A percentile compares a stretch with the other conserved stretches of the same genome.
Evolutionary conservation across 2,888 invertebrate species (phyloP).

Genomic region (Acleris literana): DNA sequence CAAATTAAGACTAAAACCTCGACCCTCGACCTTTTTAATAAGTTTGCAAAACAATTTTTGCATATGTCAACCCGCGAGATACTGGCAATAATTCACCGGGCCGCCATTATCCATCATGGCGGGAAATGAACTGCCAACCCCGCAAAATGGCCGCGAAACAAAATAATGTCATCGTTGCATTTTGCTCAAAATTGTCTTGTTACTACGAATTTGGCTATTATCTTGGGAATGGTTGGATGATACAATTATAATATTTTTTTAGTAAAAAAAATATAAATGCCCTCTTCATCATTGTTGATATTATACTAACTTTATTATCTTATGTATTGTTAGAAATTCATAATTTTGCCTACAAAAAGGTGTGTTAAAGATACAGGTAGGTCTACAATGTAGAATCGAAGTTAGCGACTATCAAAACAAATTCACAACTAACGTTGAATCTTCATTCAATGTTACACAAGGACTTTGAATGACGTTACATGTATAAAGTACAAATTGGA

Average conservation of each 20-base stretch:
- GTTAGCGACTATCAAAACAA: no score
- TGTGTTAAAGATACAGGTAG: no score
- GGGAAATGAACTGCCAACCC: constrained; percentile 78
- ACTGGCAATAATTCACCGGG: constrained; percentile 71
- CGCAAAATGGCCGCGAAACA: constrained; percentile 66
- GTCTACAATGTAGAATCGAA: no score
- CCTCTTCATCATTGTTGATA: no score
- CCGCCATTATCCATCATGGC: constrained; percentile 77
- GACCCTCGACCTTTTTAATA: constrained; percentile 68
- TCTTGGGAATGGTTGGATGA: constrained; percentile 24
- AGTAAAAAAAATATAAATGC: no score
- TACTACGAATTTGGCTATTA: constrained; percentile 17
- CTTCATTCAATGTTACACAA: no score
- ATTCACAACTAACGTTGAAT: no score
- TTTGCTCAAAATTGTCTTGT: constrained; percentile 36
- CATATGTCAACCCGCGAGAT: constrained; percentile 76
- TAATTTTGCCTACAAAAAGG: no score
- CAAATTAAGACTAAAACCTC: constrained; percentile 45
- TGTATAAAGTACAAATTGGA: no score
- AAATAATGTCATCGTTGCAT: constrained; percentile 54
- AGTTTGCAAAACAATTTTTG: constrained; percentile 81
- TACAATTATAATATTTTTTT: neutral
- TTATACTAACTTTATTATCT: no score
- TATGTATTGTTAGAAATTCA: no score
- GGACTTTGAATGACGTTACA: no score